Evolutionary conservation across 2,797 vertebrate genomes (phyloP).

Genomic region (Girardinus metallicus): DNA sequence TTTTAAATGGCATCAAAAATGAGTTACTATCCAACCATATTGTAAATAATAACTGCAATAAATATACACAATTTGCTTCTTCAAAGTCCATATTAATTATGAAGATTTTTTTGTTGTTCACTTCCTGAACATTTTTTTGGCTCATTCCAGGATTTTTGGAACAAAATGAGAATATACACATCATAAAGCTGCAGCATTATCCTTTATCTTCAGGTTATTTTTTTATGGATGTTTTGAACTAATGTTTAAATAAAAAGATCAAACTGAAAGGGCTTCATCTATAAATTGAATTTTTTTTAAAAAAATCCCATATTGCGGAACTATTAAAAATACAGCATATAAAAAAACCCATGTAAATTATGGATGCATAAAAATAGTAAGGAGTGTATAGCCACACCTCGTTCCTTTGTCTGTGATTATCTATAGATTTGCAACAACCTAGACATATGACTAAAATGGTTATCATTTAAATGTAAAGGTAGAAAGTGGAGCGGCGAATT

Average conservation of each 20-base stretch:
- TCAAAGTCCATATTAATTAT: neutral
- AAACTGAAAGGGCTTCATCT: neutral
- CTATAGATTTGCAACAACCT: neutral
- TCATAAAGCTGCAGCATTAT: neutral
- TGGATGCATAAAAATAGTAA: neutral
- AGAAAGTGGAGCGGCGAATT: neutral
- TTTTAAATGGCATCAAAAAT: neutral
- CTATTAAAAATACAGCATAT: neutral
- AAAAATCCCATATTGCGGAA: neutral
- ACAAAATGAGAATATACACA: neutral
- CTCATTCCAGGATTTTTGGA: neutral
- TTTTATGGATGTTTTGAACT: neutral
- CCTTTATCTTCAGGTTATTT: neutral
- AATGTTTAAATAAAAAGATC: neutral
- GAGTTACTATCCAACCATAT: neutral
- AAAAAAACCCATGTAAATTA: neutral
- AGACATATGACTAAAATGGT: neutral
- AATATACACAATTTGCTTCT: neutral
- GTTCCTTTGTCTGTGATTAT: neutral
- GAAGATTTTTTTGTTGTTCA: neutral
- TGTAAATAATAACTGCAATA: neutral
- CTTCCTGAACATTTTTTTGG: neutral
- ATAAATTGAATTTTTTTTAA: neutral
- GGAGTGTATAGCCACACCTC: neutral
- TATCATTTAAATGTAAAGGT: neutral